phyloP scores from a whole-genome alignment of 2,797 vertebrate genomes.

The Falco novaeseelandiae region DNA sequence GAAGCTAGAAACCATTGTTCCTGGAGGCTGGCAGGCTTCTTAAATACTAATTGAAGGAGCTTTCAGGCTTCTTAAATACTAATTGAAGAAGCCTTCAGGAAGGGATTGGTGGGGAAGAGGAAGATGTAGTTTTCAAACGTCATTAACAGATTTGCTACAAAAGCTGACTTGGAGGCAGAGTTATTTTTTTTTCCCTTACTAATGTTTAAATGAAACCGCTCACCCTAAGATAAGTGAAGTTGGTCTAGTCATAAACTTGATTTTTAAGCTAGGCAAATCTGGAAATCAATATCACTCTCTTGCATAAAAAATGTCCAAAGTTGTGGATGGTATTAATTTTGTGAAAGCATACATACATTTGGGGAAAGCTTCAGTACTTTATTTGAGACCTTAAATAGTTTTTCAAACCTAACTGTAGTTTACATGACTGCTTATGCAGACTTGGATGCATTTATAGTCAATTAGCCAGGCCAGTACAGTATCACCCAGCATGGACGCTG shows the following conservation, averaged over 20 bases:
- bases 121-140: neutral
- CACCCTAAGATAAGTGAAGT: neutral
- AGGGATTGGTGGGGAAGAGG: neutral
- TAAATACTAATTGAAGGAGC: neutral
- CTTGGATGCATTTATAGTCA: neutral
- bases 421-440: neutral
- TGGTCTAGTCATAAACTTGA: neutral
- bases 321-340: neutral
- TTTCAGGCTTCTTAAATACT: neutral
- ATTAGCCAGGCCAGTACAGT: neutral
- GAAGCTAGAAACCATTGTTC: neutral
- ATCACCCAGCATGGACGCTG: neutral
- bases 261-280: neutral
- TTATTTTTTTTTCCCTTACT: neutral
- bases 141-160: neutral
- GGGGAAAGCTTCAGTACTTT: neutral
- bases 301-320: neutral
- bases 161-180: neutral
- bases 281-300: neutral
- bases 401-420: neutral
- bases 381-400: neutral
- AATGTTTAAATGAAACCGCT: neutral
- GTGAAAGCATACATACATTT: neutral
- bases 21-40: neutral
- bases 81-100: neutral